phyloP scores from a whole-genome alignment of 2,888 invertebrate genomes.

The Phyllotreta cruciferae region DNA sequence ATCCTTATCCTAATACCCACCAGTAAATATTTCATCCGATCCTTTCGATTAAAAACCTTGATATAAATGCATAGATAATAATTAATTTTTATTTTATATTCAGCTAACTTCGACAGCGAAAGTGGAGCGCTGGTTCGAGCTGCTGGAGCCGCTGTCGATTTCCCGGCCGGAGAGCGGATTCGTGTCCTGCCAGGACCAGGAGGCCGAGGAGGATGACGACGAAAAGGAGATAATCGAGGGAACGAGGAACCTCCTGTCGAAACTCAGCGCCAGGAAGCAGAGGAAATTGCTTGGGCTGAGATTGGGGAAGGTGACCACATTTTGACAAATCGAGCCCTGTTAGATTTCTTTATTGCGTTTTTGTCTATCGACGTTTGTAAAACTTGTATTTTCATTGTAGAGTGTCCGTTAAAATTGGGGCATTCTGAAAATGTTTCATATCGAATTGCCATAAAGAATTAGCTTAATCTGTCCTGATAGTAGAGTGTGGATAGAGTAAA shows the following conservation, averaged over 20 bases:
- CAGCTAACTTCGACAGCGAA: conserved; percentile 80
- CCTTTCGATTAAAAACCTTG: background rate
- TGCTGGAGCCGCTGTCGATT: conserved; percentile 69
- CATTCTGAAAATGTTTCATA: too few relatives aligned
- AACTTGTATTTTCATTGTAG: conserved; percentile 1
- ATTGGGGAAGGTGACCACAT: conserved; percentile 75
- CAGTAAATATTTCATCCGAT: too few relatives aligned
- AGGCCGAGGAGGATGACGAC: conserved; percentile 64
- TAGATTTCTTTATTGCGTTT: conserved; percentile 8
- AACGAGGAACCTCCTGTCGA: conserved; percentile 71
- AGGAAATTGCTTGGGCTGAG: conserved; percentile 72
- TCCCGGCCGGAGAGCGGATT: conserved; percentile 82
- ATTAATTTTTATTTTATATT: conserved; percentile 33
- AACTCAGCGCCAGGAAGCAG: conserved; percentile 75
- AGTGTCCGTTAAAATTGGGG: background rate
- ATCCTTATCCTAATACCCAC: too few relatives aligned
- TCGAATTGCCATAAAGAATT: too few relatives aligned
- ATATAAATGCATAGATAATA: background rate
- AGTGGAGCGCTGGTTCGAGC: conserved; percentile 83
- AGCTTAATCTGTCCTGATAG: too few relatives aligned
- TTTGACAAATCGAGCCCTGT: conserved; percentile 59
- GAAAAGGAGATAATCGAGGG: conserved; percentile 71
- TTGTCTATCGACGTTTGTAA: background rate
- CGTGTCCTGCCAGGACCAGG: conserved; percentile 68
- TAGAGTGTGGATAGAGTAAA: too few relatives aligned